Evolutionary conservation across 2,888 invertebrate genomes (phyloP), one percentile per base, ranked within the genome.

Genomic region (Cryptus viduatorius): DNA sequence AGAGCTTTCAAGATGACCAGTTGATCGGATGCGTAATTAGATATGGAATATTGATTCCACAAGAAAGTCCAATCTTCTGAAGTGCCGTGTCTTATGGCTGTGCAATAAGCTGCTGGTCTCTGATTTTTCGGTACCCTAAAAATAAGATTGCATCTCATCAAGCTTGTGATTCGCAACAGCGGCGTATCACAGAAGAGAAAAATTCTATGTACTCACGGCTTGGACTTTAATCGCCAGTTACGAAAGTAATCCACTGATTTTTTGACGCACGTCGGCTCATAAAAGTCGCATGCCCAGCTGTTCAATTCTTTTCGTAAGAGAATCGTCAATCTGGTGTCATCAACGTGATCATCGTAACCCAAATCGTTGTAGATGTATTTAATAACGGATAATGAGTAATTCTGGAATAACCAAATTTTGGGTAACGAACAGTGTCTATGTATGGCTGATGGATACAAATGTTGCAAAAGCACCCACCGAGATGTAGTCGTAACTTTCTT

Each of bases 41-140:
- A 94, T 72, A 94, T 94, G 48, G 93, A 89, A 93, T 96, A 97
- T 87, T 95, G 94, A 3, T 94, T 89, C 95, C 96, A 96, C 53
- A 97, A 94, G 92, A 96, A 96, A 46, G 96, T 95, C 96, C 97
- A 98, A 90, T 97, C 97, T 0, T 94, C 94, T 29, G 95, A 93
- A 0, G 95, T 95, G 56, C 97, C 97, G 80, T 95, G 93, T 77
- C 94, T 95, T 0, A 97, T 91, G 19, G 95, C 96, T 5, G 94
- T 93, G 90, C 96, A 96, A 92, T 96, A 96, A 0, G 96, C 96
- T 0, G 95, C 93, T 0, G 94, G 93, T 67, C 96, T 95, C 44
- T 96, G 94, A 91, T 96, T 96, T 12, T 95, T 95, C 0, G 96
- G 95, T 69, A 97, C 95, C 1, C 96, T 96, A 91, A 7, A 92